Evolutionary conservation across 1,140 invertebrate species (phyloP), one percentile per base, ranked within the genome.

Genomic region (Laupala kohalensis): DNA sequence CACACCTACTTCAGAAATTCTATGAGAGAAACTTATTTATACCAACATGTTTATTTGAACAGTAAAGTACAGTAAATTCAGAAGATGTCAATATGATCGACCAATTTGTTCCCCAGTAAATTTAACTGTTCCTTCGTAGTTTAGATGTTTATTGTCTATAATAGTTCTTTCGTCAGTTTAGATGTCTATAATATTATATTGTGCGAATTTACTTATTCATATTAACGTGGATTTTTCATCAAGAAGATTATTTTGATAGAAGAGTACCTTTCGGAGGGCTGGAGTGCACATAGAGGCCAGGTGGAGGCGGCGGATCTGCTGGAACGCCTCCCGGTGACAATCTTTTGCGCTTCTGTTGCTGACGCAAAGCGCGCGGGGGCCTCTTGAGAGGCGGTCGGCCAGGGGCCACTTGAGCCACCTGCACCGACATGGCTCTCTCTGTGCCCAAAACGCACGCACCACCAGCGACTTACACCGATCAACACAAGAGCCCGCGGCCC

Each of bases 241-340:
- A 62, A 12, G 9, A 62, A 62, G 9, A 62, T 12, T 9, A 62
- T 19, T 12, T 19, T 62, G 9, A 62, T 12, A 19, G 37, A 26
- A 12, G 29, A 72, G 73, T 63, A 79, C 78, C 77, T 75, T 75
- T 76, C 4, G 78, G 78, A n/a, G 78, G 78, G 27, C 76, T 78
- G 25, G 77, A 77, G 69, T 79, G 77, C 4, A 77, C 75, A 69
- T 78, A 79, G 3, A 79, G 76, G 1, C 78, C 78, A 65, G 76
- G 77, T 24, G 69, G 15, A 24, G 29, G 53, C 69, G 26, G 4
- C 19, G 28, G 29, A 9, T 27, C 30, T 28, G 27, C 23, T n/a
- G 27, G 68, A 24, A 23, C 30, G 68, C 9, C 28, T 6, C 25
- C 25, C 4, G 68, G 68, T 5, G 68, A 28, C 1, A 15, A 5